Evolutionary conservation across 92 coral and sea anemone species (phyloP).

Genomic region (Nematostella vectensis): DNA sequence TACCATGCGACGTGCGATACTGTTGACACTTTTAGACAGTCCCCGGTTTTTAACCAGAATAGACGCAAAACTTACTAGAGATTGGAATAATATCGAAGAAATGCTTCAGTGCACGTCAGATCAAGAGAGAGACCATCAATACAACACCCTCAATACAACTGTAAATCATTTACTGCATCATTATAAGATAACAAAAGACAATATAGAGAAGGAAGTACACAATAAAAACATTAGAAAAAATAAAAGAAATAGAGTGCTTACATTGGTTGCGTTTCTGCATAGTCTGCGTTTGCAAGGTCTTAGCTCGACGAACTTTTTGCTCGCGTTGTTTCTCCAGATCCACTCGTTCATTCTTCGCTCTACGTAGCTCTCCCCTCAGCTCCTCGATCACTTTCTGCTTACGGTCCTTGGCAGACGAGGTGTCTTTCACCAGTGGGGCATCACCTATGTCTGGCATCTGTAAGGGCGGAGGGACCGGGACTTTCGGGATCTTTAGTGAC

Average conservation of each 20-base stretch:
- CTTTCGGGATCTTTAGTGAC: constrained; percentile 45
- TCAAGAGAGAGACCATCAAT: no score
- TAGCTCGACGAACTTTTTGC: constrained; percentile 74
- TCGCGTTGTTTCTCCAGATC: constrained; percentile 59
- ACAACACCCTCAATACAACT: no score
- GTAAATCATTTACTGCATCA: no score
- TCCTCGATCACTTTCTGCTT: constrained; percentile 58
- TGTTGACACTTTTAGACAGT: no score
- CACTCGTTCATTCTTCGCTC: constrained; percentile 59
- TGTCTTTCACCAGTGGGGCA: constrained; percentile 40
- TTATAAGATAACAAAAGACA: no score
- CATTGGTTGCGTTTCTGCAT: constrained; percentile 87
- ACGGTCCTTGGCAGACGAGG: constrained; percentile 66
- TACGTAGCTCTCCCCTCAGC: constrained; percentile 59
- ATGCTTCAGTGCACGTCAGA: no score
- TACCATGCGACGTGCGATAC: no score
- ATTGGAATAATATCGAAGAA: no score
- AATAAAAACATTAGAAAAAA: no score
- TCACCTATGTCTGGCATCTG: constrained; percentile 27
- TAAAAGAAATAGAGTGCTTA: constrained; percentile 11
- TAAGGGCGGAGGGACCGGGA: constrained; percentile 47
- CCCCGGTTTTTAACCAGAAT: no score
- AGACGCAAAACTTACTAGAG: no score
- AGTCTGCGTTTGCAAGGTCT: constrained; percentile 81
- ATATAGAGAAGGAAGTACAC: no score